Evolutionary conservation across 1,140 invertebrate species (phyloP), one percentile per base, ranked within the genome.

Genomic region (Colletes latitarsis): DNA sequence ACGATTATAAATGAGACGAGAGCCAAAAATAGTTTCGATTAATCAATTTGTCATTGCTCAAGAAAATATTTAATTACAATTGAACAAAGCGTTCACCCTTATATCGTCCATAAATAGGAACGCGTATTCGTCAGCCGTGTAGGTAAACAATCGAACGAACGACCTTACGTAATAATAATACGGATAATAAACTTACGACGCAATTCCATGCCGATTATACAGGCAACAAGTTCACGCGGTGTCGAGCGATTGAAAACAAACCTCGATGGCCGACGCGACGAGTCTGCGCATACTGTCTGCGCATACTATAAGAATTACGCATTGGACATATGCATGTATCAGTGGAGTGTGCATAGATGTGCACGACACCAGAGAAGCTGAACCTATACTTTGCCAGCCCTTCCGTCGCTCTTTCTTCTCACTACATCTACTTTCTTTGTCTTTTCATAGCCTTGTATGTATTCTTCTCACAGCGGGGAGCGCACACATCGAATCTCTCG

Each of bases 201-300:
- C 69, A 79, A 79, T 79, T 63, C n/a, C 49, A 15, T 55, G 9
- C 52, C 21, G 41, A 75, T 80, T 68, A 74, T 74, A 58, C 72
- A 70, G 63, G 72, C 78, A 80, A 68, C 72, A 80, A 80, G 71
- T 74, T 80, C 78, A 68, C 55, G 63, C 78, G 43, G 52, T 74
- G 72, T 67, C 55, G 78, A 10, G 21, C 72, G 72, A 67, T 67
- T 68, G 64, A 80, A 80, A 75, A 82, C 39, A 77, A 78, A 79
- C 67, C 39, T 66, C 63, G 70, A 84, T 75, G 70, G 70, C 53
- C 69, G 52, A 58, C 63, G 12, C 21, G 41, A 46, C 30, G 43
- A 53, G 58, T 3, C 14, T 67, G 74, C 81, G 69, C 68, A 43
- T 67, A 69, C 58, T 19, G 14, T 3, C 14, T 67, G 69, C 81